phyloP scores from a whole-genome alignment of 1,140 invertebrate species.

The Apis dorsata region DNA sequence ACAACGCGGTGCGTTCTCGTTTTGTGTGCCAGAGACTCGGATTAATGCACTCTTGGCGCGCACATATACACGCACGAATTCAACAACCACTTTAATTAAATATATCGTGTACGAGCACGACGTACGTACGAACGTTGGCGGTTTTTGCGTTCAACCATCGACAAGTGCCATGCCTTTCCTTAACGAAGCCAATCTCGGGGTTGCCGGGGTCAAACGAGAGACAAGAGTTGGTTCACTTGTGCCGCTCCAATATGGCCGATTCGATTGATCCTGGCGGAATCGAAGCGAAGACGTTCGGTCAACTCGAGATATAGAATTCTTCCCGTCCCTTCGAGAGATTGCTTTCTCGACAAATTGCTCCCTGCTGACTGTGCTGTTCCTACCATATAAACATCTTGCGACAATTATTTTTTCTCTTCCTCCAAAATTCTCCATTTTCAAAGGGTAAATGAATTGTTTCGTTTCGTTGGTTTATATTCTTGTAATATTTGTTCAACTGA shows the following conservation, averaged over 20 bases:
- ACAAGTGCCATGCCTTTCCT: slow-evolving; percentile 50
- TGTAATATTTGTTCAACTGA: not conserved
- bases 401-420: not conserved
- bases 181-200: slow-evolving; percentile 66
- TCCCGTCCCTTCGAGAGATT: not conserved
- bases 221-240: slow-evolving; percentile 28
- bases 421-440: not conserved
- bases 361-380: not conserved
- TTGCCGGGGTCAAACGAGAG: slow-evolving; percentile 57
- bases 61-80: not conserved
- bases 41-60: slow-evolving; percentile 47
- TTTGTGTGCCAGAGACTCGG: not conserved
- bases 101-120: not conserved
- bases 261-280: slow-evolving; percentile 42
- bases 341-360: not conserved
- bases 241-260: slow-evolving; percentile 33
- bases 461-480: too few relatives aligned
- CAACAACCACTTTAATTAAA: slow-evolving; percentile 34
- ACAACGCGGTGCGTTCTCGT: slow-evolving; percentile 2
- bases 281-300: slow-evolving; percentile 3
- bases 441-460: too few relatives aligned
- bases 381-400: not conserved
- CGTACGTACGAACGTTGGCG: not conserved
- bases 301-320: not conserved
- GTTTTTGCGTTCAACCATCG: slow-evolving; percentile 34